phyloP scores from a whole-genome alignment of 2,797 vertebrate genomes.

The Zalophus californianus region DNA sequence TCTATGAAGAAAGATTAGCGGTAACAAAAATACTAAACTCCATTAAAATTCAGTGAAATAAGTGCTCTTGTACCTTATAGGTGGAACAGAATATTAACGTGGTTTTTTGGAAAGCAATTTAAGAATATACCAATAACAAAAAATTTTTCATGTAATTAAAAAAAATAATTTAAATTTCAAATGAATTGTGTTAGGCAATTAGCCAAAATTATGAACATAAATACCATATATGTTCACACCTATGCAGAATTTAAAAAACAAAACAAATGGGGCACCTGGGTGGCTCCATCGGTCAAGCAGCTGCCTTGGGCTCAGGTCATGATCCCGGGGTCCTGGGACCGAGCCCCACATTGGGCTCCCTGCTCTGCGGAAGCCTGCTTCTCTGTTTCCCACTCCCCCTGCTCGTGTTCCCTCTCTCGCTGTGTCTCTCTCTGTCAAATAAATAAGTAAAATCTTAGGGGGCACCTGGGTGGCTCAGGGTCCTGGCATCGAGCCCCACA shows the following conservation, averaged over 20 bases:
- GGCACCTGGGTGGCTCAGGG: no score
- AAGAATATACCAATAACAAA: background rate
- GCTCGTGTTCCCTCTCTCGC: no score
- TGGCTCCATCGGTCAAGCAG: no score
- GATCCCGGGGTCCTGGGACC: no score
- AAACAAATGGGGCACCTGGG: background rate
- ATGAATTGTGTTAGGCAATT: background rate
- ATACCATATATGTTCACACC: background rate
- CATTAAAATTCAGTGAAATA: constrained; percentile 5
- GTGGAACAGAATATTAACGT: background rate
- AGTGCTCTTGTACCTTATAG: background rate
- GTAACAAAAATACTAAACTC: constrained; percentile 2
- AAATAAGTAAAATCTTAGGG: no score
- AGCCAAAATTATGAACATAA: background rate
- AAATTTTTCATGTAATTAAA: background rate
- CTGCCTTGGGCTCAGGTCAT: no score
- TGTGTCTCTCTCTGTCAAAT: no score
- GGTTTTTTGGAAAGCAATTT: background rate
- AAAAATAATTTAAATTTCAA: constrained; percentile 15
- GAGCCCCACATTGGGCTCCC: no score
- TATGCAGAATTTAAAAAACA: background rate
- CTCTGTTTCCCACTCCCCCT: no score
- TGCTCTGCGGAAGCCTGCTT: no score
- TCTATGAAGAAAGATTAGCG: background rate
- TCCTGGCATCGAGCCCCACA: no score